Percentiles rank a stretch among this genome's conserved stretches.
These are phyloP conservation scores for Thunnus maccoyii DNA, from an alignment of 2,113 vertebrate genomes.

Conservation along the genomic window DNA sequence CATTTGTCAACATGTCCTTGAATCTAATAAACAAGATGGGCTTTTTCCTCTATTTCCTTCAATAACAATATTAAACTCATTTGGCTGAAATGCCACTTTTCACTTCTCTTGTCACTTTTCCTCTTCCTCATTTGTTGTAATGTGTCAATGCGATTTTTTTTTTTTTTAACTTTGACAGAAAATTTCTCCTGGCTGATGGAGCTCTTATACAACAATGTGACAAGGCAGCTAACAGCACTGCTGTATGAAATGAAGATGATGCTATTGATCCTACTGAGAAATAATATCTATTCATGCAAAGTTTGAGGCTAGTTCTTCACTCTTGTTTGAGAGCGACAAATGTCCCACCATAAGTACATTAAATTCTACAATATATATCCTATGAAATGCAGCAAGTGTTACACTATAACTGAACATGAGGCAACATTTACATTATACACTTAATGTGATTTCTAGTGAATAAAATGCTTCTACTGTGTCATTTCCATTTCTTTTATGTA, in stretches of 20 bases:
- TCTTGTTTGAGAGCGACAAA: background rate
- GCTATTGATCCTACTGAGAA: background rate
- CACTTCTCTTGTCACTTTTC: background rate
- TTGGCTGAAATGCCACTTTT: background rate
- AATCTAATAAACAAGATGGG: conserved; percentile 22
- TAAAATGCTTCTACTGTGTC: background rate
- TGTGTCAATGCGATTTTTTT: background rate
- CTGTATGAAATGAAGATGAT: too few relatives aligned
- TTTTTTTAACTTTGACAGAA: too few relatives aligned
- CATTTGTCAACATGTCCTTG: conserved; percentile 32
- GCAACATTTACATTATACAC: background rate
- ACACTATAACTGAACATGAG: background rate
- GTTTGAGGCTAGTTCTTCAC: background rate
- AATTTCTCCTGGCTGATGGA: too few relatives aligned
- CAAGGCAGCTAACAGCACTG: too few relatives aligned
- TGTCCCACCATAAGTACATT: background rate
- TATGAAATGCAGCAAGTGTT: background rate
- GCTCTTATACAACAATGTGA: too few relatives aligned
- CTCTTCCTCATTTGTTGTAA: conserved; percentile 2
- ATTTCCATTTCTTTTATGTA: background rate
- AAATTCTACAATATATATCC: background rate
- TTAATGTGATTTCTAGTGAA: background rate
- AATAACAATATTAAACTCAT: background rate
- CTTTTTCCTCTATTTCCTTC: conserved; percentile 1
- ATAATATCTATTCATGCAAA: background rate